A percentile compares a stretch with the other conserved stretches of the same genome.
These are phyloP conservation scores for Mimumesa dahlbomi DNA, from an alignment of 2,888 invertebrate species.

Conservation along the genomic window DNA sequence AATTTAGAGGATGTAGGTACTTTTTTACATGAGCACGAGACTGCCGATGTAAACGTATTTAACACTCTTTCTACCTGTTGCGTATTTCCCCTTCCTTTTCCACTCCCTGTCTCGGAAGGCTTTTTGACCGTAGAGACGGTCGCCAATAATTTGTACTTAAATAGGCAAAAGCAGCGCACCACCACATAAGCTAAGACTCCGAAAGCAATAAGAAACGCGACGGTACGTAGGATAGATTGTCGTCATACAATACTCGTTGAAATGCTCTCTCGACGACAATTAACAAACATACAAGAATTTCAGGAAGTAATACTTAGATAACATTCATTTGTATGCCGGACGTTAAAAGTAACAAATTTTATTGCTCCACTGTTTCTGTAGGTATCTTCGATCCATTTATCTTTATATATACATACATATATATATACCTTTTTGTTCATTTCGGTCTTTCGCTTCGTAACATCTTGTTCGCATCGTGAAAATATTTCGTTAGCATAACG, in stretches of 20 bases:
- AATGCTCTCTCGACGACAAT: constrained; percentile 62
- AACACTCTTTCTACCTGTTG: constrained; percentile 50
- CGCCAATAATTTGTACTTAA: constrained; percentile 60
- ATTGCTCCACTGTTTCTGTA: constrained; percentile 66
- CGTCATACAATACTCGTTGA: constrained; percentile 63
- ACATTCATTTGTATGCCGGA: constrained; percentile 55
- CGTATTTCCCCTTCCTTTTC: constrained; percentile 24
- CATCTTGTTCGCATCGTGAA: background rate
- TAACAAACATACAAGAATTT: constrained; percentile 60
- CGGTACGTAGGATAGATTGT: constrained; percentile 51
- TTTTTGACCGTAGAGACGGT: constrained; percentile 36
- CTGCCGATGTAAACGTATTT: constrained; percentile 54
- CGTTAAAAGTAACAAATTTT: constrained; percentile 71
- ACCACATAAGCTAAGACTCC: constrained; percentile 60
- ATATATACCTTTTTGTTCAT: too few species aligned
- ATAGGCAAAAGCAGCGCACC: constrained; percentile 54
- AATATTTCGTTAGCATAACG: too few species aligned
- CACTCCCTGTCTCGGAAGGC: constrained; percentile 38
- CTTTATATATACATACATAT: too few species aligned
- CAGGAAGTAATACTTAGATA: constrained; percentile 66
- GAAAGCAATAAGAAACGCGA: constrained; percentile 61
- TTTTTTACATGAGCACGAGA: constrained; percentile 48
- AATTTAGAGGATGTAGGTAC: constrained; percentile 44
- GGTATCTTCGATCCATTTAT: constrained; percentile 7
- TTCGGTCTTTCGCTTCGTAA: constrained; percentile 3